Conservation (phyloP, 2,797 vertebrate genomes). For the Hylomyscus alleni region DNA sequence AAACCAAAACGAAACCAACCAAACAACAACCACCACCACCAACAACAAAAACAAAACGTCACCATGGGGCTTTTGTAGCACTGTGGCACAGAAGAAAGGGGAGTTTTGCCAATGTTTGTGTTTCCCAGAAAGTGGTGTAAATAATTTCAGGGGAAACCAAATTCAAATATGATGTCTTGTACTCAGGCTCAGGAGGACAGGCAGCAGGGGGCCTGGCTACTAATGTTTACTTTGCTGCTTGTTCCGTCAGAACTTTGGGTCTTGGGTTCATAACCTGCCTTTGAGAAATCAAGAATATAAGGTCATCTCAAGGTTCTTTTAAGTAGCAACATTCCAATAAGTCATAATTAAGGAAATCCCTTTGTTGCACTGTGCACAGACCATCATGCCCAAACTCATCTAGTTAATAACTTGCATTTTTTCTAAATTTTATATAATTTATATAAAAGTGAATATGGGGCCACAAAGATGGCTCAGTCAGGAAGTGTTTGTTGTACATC, state of each 20-base stretch:
- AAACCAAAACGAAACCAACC: neutral
- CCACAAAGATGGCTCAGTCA: neutral
- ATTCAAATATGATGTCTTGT: rapidly evolving
- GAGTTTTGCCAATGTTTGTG: neutral
- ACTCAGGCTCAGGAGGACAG: neutral
- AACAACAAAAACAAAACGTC: neutral
- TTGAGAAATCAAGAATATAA: neutral
- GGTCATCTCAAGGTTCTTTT: neutral
- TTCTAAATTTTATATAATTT: neutral
- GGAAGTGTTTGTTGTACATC: neutral
- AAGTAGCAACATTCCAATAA: neutral
- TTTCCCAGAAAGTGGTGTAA: neutral
- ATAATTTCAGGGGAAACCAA: neutral
- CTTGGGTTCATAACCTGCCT: neutral
- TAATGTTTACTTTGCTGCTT: neutral
- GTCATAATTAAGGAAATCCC: constrained; percentile 52
- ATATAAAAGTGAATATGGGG: neutral
- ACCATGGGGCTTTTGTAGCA: rapidly evolving
- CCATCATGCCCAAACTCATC: constrained; percentile 47
- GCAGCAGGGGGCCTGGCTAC: neutral
- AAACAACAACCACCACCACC: too few species aligned
- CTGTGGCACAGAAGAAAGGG: neutral
- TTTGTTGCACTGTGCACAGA: constrained; percentile 41
- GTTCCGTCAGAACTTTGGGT: neutral
- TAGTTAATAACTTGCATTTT: constrained; percentile 54